These are phyloP conservation scores for Caretta caretta DNA, from an alignment of 2,113 vertebrate genomes.

Conservation along the genomic window DNA sequence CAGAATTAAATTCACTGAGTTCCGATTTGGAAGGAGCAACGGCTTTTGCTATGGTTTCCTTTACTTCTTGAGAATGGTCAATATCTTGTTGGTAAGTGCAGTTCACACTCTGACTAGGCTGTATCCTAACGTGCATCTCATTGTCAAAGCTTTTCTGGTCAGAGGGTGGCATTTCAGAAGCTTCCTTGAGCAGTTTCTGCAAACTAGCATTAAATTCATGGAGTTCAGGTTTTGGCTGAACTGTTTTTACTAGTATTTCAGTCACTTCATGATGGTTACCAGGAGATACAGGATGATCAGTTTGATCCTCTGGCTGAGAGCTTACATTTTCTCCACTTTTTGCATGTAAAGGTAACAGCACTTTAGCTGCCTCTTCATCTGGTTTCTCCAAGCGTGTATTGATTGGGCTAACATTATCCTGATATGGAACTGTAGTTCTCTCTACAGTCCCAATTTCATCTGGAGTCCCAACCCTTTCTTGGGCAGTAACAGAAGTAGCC, in stretches of 20 bases:
- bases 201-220: not conserved
- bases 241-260: not conserved
- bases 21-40: not conserved
- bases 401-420: not conserved
- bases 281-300: not conserved
- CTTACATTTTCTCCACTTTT: not conserved
- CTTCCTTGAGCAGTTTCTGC: not conserved
- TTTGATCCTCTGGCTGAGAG: not conserved
- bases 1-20: not conserved
- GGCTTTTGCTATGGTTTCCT: conserved; percentile 38
- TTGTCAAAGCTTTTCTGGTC: not conserved
- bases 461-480: not conserved
- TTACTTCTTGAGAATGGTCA: conserved; percentile 42
- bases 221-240: not conserved
- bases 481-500: not conserved
- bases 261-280: not conserved
- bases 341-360: not conserved
- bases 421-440: not conserved
- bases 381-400: not conserved
- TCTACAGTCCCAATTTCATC: not conserved
- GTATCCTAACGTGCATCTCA: not conserved
- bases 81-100: not conserved
- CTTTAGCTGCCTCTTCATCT: not conserved
- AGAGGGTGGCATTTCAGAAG: not conserved
- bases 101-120: not conserved